Percentiles rank a stretch among this genome's conserved stretches.
phyloP scores from a whole-genome alignment of 1,140 invertebrate species.

The Cydia amplana region DNA sequence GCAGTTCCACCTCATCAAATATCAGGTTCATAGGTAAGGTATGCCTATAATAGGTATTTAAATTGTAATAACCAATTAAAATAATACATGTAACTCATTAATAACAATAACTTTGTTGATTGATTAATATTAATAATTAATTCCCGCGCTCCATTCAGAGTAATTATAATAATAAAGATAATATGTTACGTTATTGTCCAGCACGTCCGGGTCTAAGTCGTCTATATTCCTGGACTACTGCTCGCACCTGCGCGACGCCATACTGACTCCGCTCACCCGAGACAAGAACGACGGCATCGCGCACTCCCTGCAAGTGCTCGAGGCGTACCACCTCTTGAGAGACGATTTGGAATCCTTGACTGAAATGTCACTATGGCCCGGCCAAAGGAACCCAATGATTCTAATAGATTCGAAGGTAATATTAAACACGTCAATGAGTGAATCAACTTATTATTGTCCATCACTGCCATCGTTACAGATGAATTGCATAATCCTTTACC shows the following conservation, averaged over 20 bases:
- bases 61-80: no score
- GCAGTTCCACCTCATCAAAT: no score
- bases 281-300: constrained; percentile 86
- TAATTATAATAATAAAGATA: no score
- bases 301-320: constrained; percentile 88
- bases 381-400: constrained; percentile 86
- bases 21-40: no score
- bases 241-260: constrained; percentile 84
- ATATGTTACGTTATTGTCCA: constrained; percentile 47
- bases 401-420: constrained; percentile 88
- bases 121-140: no score
- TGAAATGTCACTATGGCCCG: constrained; percentile 92
- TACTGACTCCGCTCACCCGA: constrained; percentile 87
- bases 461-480: neutral
- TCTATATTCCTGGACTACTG: constrained; percentile 92
- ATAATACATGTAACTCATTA: no score
- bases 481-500: no score
- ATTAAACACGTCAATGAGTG: neutral
- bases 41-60: no score
- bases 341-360: constrained; percentile 95
- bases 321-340: constrained; percentile 90
- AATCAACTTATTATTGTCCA: neutral
- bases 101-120: no score
- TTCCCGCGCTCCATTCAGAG: no score
- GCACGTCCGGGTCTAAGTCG: constrained; percentile 87